Evolutionary conservation across 2,113 vertebrate species (phyloP).

Genomic region (Chitala chitala): DNA sequence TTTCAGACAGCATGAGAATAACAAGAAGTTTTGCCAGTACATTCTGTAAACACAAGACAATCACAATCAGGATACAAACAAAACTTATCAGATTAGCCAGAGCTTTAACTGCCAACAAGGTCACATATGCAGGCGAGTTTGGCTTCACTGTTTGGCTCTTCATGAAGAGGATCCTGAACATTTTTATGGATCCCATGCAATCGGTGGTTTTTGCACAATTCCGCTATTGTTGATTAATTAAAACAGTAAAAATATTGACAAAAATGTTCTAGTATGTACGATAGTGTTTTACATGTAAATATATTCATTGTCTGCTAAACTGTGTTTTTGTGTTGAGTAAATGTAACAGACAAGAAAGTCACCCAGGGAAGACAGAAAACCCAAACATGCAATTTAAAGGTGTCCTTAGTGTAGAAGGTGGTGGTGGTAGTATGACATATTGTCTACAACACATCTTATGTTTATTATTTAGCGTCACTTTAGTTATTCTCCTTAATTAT

Average conservation of each 20-base stretch:
- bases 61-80: too few species aligned
- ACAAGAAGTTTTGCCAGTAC: too few species aligned
- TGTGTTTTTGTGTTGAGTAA: not conserved
- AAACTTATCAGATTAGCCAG: too few species aligned
- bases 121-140: too few species aligned
- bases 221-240: not conserved
- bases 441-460: not conserved
- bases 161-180: too few species aligned
- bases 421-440: not conserved
- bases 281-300: not conserved
- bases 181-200: too few species aligned
- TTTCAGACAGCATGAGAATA: too few species aligned
- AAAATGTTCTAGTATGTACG: not conserved
- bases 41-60: too few species aligned
- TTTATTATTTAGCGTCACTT: not conserved
- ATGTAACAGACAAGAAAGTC: not conserved
- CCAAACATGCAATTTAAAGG: slow-evolving; percentile 3
- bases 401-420: not conserved
- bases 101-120: too few species aligned
- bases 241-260: not conserved
- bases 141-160: too few species aligned
- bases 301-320: too few species aligned
- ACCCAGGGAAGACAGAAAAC: not conserved
- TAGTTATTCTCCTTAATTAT: not conserved
- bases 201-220: not conserved